Evolutionary conservation across 2,113 vertebrate genomes (phyloP).

Genomic region (Astur gentilis): DNA sequence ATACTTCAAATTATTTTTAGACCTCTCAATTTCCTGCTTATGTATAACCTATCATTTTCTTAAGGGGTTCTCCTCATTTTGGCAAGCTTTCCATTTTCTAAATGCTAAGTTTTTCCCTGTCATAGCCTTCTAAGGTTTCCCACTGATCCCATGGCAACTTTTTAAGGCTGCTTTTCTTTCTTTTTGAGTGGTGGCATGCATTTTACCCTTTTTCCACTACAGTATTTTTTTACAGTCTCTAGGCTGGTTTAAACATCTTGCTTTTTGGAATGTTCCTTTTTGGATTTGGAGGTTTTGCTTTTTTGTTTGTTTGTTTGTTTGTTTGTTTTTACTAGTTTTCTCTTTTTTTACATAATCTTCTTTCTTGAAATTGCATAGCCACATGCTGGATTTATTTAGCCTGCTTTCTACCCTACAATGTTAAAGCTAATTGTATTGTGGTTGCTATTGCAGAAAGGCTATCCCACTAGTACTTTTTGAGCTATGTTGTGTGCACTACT

Average conservation of each 20-base stretch:
- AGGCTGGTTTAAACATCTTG: background rate
- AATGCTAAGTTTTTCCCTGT: background rate
- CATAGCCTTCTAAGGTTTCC: background rate
- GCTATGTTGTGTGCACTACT: background rate
- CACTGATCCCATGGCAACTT: background rate
- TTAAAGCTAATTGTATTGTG: background rate
- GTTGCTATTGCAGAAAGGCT: background rate
- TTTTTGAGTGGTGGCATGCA: background rate
- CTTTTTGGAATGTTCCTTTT: background rate
- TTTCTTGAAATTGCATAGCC: background rate
- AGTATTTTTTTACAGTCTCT: background rate
- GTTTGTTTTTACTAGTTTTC: background rate
- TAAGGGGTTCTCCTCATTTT: background rate
- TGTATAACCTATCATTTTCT: background rate
- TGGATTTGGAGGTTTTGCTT: background rate
- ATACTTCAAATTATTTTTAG: conserved; percentile 28
- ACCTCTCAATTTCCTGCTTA: background rate
- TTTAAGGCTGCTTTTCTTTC: background rate
- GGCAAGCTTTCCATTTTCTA: background rate
- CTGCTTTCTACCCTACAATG: background rate
- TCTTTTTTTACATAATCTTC: background rate
- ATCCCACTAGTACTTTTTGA: background rate
- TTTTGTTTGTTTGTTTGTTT: background rate
- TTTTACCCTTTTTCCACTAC: background rate
- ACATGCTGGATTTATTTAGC: background rate